These are phyloP conservation scores for Miltochrista miniata DNA, from an alignment of 2,888 invertebrate species.

Conservation along the genomic window DNA sequence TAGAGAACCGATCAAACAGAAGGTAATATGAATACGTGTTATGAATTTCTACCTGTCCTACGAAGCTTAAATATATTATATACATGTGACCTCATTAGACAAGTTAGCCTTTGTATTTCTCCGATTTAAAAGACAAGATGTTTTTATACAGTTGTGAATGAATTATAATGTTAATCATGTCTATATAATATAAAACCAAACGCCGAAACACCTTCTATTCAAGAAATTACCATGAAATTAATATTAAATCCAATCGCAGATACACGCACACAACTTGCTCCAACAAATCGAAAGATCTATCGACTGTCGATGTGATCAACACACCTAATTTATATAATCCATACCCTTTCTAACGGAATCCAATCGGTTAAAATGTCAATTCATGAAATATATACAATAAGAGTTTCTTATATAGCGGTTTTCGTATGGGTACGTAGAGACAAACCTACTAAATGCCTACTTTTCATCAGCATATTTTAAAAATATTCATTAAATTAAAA, in stretches of 20 bases:
- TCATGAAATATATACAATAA: slow-evolving; percentile 6
- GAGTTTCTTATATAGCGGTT: too few species aligned
- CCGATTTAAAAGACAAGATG: background rate
- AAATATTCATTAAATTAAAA: too few species aligned
- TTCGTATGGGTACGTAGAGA: too few species aligned
- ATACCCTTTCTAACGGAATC: slow-evolving; percentile 18
- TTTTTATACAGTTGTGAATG: background rate
- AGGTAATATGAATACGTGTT: too few species aligned
- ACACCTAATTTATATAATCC: slow-evolving; percentile 10
- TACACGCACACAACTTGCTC: slow-evolving; percentile 1
- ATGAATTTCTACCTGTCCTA: too few species aligned
- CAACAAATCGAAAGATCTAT: slow-evolving; percentile 1
- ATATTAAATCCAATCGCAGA: slow-evolving; percentile 6
- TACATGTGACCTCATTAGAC: background rate
- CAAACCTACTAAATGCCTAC: too few species aligned
- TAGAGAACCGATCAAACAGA: too few species aligned
- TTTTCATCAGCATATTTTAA: too few species aligned
- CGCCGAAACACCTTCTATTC: slow-evolving; percentile 6
- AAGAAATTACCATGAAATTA: slow-evolving; percentile 11
- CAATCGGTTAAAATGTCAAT: slow-evolving; percentile 18
- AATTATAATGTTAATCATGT: slow-evolving; percentile 2
- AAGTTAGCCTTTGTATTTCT: background rate
- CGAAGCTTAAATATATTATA: too few species aligned
- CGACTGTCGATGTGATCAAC: slow-evolving; percentile 1
- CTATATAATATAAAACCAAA: slow-evolving; percentile 1